Conservation (phyloP, 2,113 vertebrate genomes). For the Ia io region DNA sequence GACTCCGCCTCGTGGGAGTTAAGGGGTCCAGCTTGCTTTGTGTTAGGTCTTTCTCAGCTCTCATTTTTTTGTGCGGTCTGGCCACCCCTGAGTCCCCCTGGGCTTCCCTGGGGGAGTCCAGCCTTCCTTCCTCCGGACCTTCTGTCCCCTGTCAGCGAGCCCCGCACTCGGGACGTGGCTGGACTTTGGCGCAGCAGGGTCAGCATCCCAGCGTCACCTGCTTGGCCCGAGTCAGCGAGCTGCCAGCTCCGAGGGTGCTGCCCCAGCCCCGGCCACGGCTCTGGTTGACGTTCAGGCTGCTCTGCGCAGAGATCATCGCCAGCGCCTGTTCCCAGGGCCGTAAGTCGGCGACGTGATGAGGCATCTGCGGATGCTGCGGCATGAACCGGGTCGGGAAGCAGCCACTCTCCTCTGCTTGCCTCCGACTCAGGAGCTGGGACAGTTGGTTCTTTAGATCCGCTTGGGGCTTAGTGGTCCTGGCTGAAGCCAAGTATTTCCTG, state of each 20-base stretch:
- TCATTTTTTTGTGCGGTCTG: neutral
- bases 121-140: accelerated
- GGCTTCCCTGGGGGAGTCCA: neutral
- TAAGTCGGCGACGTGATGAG: conserved; percentile 86
- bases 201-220: conserved; percentile 25
- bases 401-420: conserved; percentile 58
- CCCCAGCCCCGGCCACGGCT: neutral
- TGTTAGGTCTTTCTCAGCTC: neutral
- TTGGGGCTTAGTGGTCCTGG: neutral
- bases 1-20: neutral
- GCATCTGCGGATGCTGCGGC: conserved; percentile 84
- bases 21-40: neutral
- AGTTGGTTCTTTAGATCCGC: neutral
- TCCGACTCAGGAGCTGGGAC: conserved; percentile 64
- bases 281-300: conserved; percentile 68
- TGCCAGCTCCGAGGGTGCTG: neutral
- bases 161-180: neutral
- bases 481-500: neutral
- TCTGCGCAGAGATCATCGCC: conserved; percentile 72
- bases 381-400: conserved; percentile 79
- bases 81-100: neutral
- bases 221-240: conserved; percentile 44
- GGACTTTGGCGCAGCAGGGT: neutral
- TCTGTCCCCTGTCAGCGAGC: neutral
- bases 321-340: conserved; percentile 83